Base-by-base conservation (phyloP, 2,797 vertebrate species). In the Melanotaenia pygmaea region DNA sequence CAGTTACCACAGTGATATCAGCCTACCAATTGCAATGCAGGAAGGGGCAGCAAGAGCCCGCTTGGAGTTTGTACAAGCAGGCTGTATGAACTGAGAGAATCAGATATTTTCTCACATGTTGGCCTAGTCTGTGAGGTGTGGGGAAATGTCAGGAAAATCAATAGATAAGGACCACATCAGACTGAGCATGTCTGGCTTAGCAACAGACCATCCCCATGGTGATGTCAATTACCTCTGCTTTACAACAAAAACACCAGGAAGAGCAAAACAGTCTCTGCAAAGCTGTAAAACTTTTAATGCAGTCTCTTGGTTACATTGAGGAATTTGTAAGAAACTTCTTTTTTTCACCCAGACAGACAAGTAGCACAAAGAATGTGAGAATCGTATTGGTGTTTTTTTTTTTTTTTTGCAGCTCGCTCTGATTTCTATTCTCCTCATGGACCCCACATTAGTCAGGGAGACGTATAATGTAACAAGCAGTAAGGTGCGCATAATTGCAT, bases 401-500 rank as follows among this genome's bases (percentile, higher is more conserved):
- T 53, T 57, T 74, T 79, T 77, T 82, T 70, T 64, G 70, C 79
- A 80, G 82, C 84, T 89, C 76, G 16, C 74, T 87, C 83, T 83
- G 79, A 85, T 92, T 91, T 86, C 86, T 85, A 92, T 94, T 92
- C 91, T 91, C 89, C 92, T 94, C 93, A 87, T 93, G 93, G 91
- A 91, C 71, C 77, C 72, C 86, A 88, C 92, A 93, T 94, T 93
- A 93, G 90, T 92, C 88, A 88, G 88, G 78, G 83, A 92, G 87
- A 91, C 86, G 90, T 90, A 92, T 88, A 96, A 96, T 95, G 94
- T 96, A 97, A 97, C 96, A 95, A 96, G 94, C 95, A 95, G 63
- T 94, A 96, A 97, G 96, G 96, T 96, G 94, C 93, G 91, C 94
- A 95, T 97, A 97, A 98, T 97, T 94, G 93, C 93, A 93, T 93